phyloP scores from a whole-genome alignment of 1,140 invertebrate genomes.

The Eueides isabella region DNA sequence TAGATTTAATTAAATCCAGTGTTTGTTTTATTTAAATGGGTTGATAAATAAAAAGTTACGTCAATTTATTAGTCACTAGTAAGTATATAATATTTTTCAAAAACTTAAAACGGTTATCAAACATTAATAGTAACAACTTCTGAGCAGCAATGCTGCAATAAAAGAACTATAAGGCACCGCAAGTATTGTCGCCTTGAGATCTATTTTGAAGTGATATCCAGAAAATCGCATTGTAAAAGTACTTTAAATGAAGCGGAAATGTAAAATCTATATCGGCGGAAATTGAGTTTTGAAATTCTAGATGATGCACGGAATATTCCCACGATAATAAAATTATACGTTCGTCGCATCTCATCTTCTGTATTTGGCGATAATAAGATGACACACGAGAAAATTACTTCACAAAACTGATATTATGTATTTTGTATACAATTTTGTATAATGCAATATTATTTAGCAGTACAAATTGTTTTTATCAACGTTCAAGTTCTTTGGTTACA shows the following conservation, averaged over 20 bases:
- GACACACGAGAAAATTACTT: conserved; percentile 23
- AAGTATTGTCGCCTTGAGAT: conserved; percentile 58
- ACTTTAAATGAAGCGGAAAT: conserved; percentile 52
- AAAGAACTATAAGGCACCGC: conserved; percentile 47
- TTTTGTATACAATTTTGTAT: no score
- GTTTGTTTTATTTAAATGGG: no score
- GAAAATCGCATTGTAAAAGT: conserved; percentile 51
- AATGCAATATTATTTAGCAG: no score
- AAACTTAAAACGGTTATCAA: background rate
- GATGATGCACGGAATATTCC: conserved; percentile 65
- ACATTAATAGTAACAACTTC: background rate
- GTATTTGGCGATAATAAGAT: conserved; percentile 32
- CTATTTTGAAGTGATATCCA: conserved; percentile 65
- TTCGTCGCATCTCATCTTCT: conserved; percentile 45
- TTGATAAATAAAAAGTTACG: no score
- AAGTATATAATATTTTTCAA: no score
- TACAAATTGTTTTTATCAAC: no score
- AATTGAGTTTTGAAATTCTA: conserved; percentile 75
- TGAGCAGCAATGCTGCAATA: conserved; percentile 39
- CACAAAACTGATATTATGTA: conserved; percentile 13
- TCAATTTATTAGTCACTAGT: no score
- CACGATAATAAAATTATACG: conserved; percentile 65
- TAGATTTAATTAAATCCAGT: no score
- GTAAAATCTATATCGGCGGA: conserved; percentile 68
- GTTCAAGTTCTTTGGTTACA: background rate